Evolutionary conservation across 2,797 vertebrate genomes (phyloP).

Genomic region (Ptychadena robeensis): DNA sequence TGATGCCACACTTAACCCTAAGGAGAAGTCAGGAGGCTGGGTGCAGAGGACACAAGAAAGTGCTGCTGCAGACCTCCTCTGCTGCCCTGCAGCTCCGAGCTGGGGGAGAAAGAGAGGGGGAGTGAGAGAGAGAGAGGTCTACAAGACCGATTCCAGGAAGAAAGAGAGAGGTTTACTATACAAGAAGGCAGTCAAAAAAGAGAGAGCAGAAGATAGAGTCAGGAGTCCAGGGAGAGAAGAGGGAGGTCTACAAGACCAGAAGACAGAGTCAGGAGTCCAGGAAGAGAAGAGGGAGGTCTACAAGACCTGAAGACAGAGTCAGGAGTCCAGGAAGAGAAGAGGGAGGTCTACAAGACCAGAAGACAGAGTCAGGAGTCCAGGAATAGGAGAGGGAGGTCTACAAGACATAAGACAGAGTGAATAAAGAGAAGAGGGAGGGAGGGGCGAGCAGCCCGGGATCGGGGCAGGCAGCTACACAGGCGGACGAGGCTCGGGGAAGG

Average conservation of each 20-base stretch:
- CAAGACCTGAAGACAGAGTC: too few species aligned
- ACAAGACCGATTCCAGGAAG: too few species aligned
- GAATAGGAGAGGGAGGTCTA: not conserved
- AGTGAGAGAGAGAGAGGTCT: conserved; percentile 11
- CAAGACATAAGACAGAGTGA: not conserved
- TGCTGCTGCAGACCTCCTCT: not conserved
- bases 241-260: too few species aligned
- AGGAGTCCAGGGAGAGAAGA: not conserved
- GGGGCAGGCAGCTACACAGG: conserved; percentile 40
- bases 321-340: not conserved
- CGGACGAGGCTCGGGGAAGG: conserved; percentile 42
- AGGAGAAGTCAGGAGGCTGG: conserved; percentile 29
- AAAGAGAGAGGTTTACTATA: not conserved
- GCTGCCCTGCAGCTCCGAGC: conserved; percentile 9
- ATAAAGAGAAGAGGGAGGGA: too few species aligned
- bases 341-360: too few species aligned
- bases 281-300: conserved; percentile 1
- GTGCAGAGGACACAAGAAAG: not conserved
- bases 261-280: too few species aligned
- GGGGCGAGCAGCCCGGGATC: too few species aligned
- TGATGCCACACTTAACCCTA: conserved; percentile 67
- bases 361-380: too few species aligned
- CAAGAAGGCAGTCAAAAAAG: too few species aligned
- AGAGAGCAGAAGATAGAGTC: too few species aligned
- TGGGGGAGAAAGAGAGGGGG: not conserved